phyloP scores from a whole-genome alignment of 2,888 invertebrate genomes.

The Danaus chrysippus region DNA sequence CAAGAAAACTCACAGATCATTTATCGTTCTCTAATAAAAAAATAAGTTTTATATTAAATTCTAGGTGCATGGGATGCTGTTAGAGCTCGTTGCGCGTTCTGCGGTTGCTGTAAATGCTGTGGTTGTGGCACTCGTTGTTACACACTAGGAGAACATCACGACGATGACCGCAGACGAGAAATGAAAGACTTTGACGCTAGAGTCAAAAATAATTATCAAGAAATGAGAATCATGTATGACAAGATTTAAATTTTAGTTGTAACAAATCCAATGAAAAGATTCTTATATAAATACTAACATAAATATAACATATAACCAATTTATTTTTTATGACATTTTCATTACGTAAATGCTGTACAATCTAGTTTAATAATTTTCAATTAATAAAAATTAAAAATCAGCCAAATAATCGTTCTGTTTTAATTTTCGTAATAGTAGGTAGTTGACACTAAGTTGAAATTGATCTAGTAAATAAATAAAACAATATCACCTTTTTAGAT shows the following conservation, averaged over 20 bases:
- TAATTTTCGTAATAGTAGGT: too few relatives aligned
- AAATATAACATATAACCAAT: too few relatives aligned
- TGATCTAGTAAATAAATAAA: too few relatives aligned
- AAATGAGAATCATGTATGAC: constrained; percentile 54
- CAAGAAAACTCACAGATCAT: neutral
- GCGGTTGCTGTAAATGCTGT: constrained; percentile 46
- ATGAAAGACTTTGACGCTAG: constrained; percentile 55
- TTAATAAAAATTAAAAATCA: too few relatives aligned
- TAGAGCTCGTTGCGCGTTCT: constrained; percentile 50
- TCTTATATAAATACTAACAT: too few relatives aligned
- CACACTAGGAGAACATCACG: constrained; percentile 43
- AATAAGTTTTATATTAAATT: neutral
- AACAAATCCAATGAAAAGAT: neutral
- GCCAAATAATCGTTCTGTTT: too few relatives aligned
- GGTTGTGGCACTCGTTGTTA: constrained; percentile 45
- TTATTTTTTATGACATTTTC: too few relatives aligned
- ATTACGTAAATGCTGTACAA: too few relatives aligned
- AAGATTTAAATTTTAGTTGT: neutral
- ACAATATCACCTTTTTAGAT: too few relatives aligned
- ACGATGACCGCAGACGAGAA: constrained; percentile 38
- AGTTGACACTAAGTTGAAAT: too few relatives aligned
- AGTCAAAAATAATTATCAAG: constrained; percentile 40
- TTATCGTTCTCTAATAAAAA: neutral
- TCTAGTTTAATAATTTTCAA: too few relatives aligned
- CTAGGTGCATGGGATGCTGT: constrained; percentile 55